These are phyloP conservation scores for Anguilla japonica DNA, from an alignment of 2,113 vertebrate species.

Conservation along the genomic window DNA sequence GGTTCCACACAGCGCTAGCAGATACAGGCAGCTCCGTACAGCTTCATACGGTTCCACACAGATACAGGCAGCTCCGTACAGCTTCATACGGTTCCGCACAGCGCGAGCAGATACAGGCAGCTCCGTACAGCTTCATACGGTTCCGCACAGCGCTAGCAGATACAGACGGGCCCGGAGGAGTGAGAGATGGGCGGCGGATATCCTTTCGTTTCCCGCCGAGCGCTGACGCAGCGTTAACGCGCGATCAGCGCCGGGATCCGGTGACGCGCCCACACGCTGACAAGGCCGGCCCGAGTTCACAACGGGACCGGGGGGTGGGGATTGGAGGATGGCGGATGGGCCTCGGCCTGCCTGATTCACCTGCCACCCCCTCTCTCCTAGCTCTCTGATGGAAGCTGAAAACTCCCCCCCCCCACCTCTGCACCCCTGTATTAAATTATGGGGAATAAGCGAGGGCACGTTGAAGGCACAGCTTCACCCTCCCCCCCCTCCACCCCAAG, in stretches of 20 bases:
- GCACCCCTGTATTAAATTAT: neutral
- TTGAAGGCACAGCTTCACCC: neutral
- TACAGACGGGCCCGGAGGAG: neutral
- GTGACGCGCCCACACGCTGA: slow-evolving; percentile 41
- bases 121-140: too few species aligned
- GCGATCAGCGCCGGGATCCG: slow-evolving; percentile 53
- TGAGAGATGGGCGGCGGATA: slow-evolving; percentile 54
- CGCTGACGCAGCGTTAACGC: slow-evolving; percentile 64
- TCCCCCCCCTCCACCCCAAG: neutral
- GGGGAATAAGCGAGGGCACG: neutral
- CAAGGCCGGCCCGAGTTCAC: neutral
- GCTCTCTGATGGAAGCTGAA: neutral
- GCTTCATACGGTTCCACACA: too few species aligned
- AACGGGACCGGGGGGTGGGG: too few species aligned
- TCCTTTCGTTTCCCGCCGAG: slow-evolving; percentile 59
- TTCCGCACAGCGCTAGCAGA: too few species aligned
- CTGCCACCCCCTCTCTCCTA: neutral
- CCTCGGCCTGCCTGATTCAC: too few species aligned
- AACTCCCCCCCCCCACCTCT: neutral
- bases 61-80: too few species aligned
- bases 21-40: too few species aligned
- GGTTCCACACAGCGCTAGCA: too few species aligned
- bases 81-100: too few species aligned
- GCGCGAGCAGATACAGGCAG: too few species aligned
- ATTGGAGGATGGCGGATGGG: neutral